These are phyloP conservation scores for Pollenia labialis DNA, from an alignment of 2,888 invertebrate species.

Conservation along the genomic window DNA sequence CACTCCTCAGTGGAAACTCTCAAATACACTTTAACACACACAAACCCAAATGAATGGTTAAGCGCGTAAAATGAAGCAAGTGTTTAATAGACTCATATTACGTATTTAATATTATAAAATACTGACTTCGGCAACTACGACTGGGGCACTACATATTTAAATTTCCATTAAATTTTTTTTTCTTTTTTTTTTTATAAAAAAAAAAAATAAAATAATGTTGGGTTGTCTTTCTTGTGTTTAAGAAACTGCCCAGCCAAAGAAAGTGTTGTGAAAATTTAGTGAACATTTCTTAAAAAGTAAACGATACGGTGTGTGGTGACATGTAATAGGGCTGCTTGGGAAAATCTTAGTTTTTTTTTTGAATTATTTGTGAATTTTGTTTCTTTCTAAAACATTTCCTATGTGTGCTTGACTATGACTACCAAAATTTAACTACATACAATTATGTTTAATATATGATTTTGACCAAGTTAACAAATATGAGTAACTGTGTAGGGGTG, in stretches of 20 bases:
- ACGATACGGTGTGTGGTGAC: conserved; percentile 65
- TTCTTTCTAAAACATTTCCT: conserved; percentile 6
- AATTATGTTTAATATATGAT: conserved; percentile 63
- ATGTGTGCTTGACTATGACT: not conserved
- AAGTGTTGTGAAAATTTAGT: conserved; percentile 60
- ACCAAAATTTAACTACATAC: conserved; percentile 2
- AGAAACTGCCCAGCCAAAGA: conserved; percentile 55
- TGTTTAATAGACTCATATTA: conserved; percentile 31
- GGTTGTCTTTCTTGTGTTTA: conserved; percentile 29
- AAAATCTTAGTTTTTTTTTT: conserved; percentile 62
- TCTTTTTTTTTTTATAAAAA: conserved; percentile 10
- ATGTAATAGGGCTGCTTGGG: conserved; percentile 57
- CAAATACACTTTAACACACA: conserved; percentile 13
- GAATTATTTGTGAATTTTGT: conserved; percentile 33
- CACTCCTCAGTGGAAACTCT: too few relatives aligned
- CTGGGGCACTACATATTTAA: conserved; percentile 42
- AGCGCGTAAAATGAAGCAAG: conserved; percentile 52
- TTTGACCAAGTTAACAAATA: conserved; percentile 59
- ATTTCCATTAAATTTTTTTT: conserved; percentile 23
- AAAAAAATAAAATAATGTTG: not conserved
- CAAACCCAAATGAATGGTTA: conserved; percentile 38
- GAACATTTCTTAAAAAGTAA: conserved; percentile 34
- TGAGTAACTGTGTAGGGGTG: conserved; percentile 34
- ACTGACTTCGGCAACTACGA: conserved; percentile 36
- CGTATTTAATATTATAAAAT: not conserved